A percentile compares a stretch with the other conserved stretches of the same genome.
These are phyloP conservation scores for Zoanthus sociatus DNA, from an alignment of 92 coral and sea anemone species.

Conservation along the genomic window DNA sequence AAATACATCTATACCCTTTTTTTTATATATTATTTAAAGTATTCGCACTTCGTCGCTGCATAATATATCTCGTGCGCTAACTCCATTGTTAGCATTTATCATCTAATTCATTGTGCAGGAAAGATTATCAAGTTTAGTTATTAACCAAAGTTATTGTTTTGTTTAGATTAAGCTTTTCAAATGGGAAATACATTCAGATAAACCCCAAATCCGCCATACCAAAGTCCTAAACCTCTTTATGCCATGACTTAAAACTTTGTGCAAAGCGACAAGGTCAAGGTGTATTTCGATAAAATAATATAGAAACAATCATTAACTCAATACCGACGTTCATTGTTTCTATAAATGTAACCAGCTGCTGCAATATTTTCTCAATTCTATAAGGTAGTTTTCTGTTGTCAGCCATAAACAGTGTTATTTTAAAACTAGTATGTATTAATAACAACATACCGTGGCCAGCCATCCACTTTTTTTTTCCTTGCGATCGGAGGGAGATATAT, in stretches of 20 bases:
- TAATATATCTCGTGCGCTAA: background rate
- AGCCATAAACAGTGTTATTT: slow-evolving; percentile 11
- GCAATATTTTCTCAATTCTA: background rate
- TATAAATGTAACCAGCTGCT: background rate
- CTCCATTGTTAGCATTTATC: background rate
- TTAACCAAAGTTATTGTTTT: background rate
- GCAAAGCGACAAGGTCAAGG: background rate
- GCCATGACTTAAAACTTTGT: background rate
- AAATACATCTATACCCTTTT: no score
- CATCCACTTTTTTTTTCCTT: slow-evolving; percentile 95
- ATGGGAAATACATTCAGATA: background rate
- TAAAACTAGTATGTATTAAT: background rate
- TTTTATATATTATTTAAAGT: background rate
- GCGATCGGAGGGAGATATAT: slow-evolving; percentile 97
- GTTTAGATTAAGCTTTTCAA: background rate
- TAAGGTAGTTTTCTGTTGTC: background rate
- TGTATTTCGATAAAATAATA: background rate
- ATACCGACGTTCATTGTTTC: background rate
- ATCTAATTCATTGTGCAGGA: background rate
- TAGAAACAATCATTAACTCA: background rate
- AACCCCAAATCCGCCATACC: background rate
- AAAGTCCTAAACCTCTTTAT: background rate
- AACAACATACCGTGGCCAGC: slow-evolving; percentile 81
- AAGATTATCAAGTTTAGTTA: background rate
- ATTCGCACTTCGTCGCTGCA: background rate